These are phyloP conservation scores for Natator depressus DNA, from an alignment of 2,113 vertebrate genomes.

Conservation along the genomic window DNA sequence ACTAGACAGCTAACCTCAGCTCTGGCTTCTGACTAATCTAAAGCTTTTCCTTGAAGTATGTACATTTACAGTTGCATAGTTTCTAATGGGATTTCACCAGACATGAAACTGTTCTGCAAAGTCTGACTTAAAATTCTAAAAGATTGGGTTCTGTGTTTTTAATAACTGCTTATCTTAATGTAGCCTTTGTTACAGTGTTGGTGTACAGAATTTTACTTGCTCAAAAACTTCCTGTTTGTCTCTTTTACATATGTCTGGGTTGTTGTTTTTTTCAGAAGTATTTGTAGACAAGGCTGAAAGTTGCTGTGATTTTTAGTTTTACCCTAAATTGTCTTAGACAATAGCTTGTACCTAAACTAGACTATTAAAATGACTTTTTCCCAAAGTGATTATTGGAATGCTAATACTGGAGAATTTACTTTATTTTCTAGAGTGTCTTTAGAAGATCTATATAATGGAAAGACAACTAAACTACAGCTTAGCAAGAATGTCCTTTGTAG, in stretches of 20 bases:
- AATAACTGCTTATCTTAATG: background rate
- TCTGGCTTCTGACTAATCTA: background rate
- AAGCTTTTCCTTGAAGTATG: background rate
- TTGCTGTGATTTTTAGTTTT: background rate
- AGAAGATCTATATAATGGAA: conserved; percentile 99
- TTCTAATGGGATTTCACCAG: background rate
- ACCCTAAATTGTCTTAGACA: background rate
- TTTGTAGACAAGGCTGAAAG: background rate
- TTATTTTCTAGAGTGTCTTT: conserved; percentile 89
- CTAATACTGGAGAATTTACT: conserved; percentile 41
- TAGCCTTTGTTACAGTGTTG: background rate
- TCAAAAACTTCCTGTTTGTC: background rate
- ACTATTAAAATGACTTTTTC: background rate
- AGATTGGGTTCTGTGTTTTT: background rate
- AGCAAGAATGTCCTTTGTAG: conserved; percentile 99
- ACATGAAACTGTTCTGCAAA: background rate
- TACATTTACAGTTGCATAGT: background rate
- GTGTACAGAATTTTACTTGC: background rate
- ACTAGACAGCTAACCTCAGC: background rate
- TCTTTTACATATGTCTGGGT: background rate
- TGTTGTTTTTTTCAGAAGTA: background rate
- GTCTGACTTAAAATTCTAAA: background rate
- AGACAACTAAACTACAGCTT: conserved; percentile 98
- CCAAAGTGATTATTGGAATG: background rate
- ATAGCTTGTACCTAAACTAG: background rate